Evolutionary conservation across 2,888 invertebrate species (phyloP), one percentile per base, ranked within the genome.

Genomic region (Zeuzera pyrina): DNA sequence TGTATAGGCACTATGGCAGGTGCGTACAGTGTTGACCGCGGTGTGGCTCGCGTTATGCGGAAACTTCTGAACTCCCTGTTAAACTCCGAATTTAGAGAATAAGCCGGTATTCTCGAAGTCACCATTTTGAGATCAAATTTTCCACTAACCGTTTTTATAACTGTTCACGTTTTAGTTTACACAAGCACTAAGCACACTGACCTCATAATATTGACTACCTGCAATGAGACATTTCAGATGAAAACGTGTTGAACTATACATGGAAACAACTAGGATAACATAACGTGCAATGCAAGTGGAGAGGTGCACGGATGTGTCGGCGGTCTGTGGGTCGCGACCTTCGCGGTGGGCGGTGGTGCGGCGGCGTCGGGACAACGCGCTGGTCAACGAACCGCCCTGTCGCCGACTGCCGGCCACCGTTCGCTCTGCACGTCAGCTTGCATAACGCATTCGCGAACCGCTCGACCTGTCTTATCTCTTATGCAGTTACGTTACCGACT

Each of bases 51-150:
- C 47, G 84, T 78, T 52, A 84, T 78, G 54, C 84, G 81, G 71
- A 85, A 85, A 78, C 84, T 85, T 72, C 84, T 78, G 70, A 85
- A 85, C 76, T 85, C 84, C 68, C 84, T 81, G 73, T 85, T 84
- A 74, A 86, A 81, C 73, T 87, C 87, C 73, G 86, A 86, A 73
- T 86, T 86, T 50, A 87, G 73, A 66, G 84, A 84, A 77, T 86
- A 85, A 66, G 86, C 87, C 44, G 87, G 87, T 77, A 87, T 86
- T 64, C 86, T 85, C 66, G 86, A 86, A 63, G 86, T 86, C 68
- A 86, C 86, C 87, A 87, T 87, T 76, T 76, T 83, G 83, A 83
- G 81, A 79, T 78, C 79, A 71, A 78, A 72, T 66, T 71, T 78
- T 81, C 66, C 70, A 66, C 64, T 68, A 52, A 43, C 36, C 56